Evolutionary conservation across 1,140 invertebrate species (phyloP).

Genomic region (Drosophila malerkotliana): DNA sequence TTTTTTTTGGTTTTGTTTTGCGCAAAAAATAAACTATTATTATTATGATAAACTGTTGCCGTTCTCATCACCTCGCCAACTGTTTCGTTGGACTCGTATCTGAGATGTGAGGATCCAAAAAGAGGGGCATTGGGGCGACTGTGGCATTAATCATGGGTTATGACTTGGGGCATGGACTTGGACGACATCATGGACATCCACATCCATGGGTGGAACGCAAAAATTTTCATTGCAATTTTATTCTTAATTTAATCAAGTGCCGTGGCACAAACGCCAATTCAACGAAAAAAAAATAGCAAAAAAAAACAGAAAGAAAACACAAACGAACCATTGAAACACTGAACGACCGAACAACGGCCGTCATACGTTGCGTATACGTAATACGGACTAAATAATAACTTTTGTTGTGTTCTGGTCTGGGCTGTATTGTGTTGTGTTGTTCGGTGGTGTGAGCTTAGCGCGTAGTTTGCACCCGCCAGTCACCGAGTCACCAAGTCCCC

Average conservation of each 20-base stretch:
- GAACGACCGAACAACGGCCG: slow-evolving; percentile 3
- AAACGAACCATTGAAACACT: slow-evolving; percentile 8
- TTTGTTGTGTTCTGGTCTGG: not conserved
- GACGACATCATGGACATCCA: slow-evolving; percentile 11
- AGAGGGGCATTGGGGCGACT: slow-evolving; percentile 7
- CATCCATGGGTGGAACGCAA: slow-evolving; percentile 55
- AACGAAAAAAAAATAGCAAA: slow-evolving; percentile 28
- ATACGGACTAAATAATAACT: slow-evolving; percentile 29
- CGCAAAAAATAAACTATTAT: slow-evolving; percentile 54
- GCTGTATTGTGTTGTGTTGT: not conserved
- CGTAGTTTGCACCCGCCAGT: slow-evolving; percentile 67
- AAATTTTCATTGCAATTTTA: slow-evolving; percentile 74
- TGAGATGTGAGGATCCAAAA: not conserved
- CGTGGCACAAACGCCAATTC: slow-evolving; percentile 65
- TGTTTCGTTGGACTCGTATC: not conserved
- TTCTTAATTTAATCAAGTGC: slow-evolving; percentile 79
- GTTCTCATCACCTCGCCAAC: slow-evolving; percentile 30
- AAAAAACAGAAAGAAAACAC: slow-evolving; percentile 5
- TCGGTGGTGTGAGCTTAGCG: slow-evolving; percentile 69
- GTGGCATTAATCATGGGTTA: slow-evolving; percentile 46
- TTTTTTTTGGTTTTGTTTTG: slow-evolving; percentile 1
- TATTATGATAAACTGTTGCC: slow-evolving; percentile 68
- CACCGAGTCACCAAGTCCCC: slow-evolving; percentile 17
- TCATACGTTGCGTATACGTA: slow-evolving; percentile 73
- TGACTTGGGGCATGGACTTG: slow-evolving; percentile 20